A percentile compares a stretch with the other conserved stretches of the same genome.
Conservation (phyloP, 2,797 vertebrate species). For the Orientallactaga sibirica region DNA sequence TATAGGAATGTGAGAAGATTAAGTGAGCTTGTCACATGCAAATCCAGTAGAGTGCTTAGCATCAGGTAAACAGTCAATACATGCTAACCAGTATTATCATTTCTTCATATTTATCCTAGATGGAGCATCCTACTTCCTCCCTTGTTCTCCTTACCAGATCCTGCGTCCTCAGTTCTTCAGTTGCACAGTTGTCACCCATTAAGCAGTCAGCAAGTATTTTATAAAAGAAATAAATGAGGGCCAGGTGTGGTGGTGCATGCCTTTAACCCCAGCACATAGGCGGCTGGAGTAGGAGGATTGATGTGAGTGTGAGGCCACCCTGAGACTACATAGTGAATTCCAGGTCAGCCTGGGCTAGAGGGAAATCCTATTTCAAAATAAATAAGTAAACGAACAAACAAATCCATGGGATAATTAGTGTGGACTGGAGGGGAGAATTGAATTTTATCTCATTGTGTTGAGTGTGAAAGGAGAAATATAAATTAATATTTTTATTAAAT, state of each 20-base stretch:
- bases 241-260: too few relatives aligned
- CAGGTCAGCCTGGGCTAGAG: too few relatives aligned
- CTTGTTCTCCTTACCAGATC: not conserved
- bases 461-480: conserved; percentile 2
- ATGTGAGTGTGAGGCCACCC: too few relatives aligned
- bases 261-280: too few relatives aligned
- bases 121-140: not conserved
- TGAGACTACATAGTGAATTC: too few relatives aligned
- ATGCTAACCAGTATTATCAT: not conserved
- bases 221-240: not conserved
- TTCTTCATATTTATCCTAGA: not conserved
- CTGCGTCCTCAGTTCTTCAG: not conserved
- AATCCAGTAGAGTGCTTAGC: not conserved
- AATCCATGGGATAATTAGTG: not conserved
- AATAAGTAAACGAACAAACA: too few relatives aligned
- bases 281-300: too few relatives aligned
- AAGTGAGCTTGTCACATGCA: not conserved
- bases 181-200: not conserved
- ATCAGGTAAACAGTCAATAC: not conserved
- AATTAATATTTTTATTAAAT: conserved; percentile 1
- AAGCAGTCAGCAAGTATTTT: not conserved
- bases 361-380: too few relatives aligned
- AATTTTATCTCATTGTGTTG: not conserved
- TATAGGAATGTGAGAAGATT: not conserved
- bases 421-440: not conserved